Base-by-base conservation (phyloP, 1,140 invertebrate species). In the Diploscapter pachys region DNA sequence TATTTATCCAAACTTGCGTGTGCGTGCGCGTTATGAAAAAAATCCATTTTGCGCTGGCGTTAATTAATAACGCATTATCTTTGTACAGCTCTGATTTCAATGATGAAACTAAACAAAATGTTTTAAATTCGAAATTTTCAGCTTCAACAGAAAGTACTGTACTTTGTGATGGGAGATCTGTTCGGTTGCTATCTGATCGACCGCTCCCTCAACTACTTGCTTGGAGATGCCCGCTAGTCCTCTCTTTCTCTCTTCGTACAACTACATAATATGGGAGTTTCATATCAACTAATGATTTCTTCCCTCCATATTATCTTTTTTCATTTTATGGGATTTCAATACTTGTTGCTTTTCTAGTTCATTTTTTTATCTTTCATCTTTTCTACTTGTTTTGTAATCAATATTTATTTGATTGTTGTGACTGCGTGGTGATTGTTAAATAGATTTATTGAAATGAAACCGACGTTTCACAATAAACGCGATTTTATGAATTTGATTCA, bases 81-180 rank as follows among this genome's bases (percentile, higher is more conserved):
- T 31, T 31, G 31, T 31, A 3, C 55, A 6, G 48, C n/a, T 66
- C 51, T 80, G 5, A 57, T 8, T 59, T 59, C 57, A 59, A 11
- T 59, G 11, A 11, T 11, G 57, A 31, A 31, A 31, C 31, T 31
- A 63, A 54, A 4, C 49, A 5, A 54, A 56, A 6, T 63, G 49
- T 63, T 63, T 50, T 8, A 13, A 49, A 31, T 59, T 61, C 59
- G 76, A 72, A 63, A 49, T 66, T 86, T 87, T 80, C 85, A 88
- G 87, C 87, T 88, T 66, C 82, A 88, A 13, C 86, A 86, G 52
- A 85, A 81, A 59, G 81, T 88, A 8, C 71, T 88, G 13, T 72
- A 73, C 51, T 83, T 85, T 51, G 81, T 88, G 52, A 73, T 81
- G 52, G 84, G 79, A 11, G 87, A 88, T 79, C 81, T 88, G 9